Evolutionary conservation across 1,140 invertebrate species (phyloP).

Genomic region (Mylabris phalerata): DNA sequence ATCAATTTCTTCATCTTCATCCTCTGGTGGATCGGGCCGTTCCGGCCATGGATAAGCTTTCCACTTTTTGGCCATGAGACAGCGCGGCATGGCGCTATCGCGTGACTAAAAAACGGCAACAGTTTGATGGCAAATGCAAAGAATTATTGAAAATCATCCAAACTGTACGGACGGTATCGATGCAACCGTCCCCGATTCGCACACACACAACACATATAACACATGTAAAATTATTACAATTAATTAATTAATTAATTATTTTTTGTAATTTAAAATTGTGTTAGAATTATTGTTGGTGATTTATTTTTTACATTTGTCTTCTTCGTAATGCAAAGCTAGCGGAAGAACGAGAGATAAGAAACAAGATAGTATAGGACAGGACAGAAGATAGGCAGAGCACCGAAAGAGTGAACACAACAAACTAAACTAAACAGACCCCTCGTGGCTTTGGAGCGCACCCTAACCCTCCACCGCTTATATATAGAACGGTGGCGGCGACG

Average conservation of each 20-base stretch:
- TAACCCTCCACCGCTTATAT: conserved; percentile 43
- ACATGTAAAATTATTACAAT: not conserved
- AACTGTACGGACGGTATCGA: not conserved
- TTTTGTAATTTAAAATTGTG: not conserved
- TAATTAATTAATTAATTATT: not conserved
- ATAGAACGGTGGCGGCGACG: conserved; percentile 29
- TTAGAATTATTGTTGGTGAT: not conserved
- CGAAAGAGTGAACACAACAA: conserved; percentile 27
- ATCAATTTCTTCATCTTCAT: conserved; percentile 75
- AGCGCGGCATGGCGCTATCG: conserved; percentile 65
- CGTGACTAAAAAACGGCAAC: conserved; percentile 27
- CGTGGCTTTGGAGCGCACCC: conserved; percentile 45
- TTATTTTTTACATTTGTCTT: not conserved
- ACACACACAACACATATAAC: not conserved
- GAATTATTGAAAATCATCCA: not conserved
- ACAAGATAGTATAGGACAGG: conserved; percentile 43
- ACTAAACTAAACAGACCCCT: conserved; percentile 41
- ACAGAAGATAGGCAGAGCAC: conserved; percentile 31
- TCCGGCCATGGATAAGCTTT: conserved; percentile 72
- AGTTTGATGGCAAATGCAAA: conserved; percentile 24
- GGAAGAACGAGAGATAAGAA: conserved; percentile 7
- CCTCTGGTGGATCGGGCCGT: conserved; percentile 22
- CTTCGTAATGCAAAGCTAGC: not conserved
- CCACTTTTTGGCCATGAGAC: conserved; percentile 87
- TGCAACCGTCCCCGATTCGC: not conserved